Percentiles rank a stretch among this genome's conserved stretches.
phyloP scores from a whole-genome alignment of 2,888 invertebrate genomes.

The Sepioteuthis lessoniana region DNA sequence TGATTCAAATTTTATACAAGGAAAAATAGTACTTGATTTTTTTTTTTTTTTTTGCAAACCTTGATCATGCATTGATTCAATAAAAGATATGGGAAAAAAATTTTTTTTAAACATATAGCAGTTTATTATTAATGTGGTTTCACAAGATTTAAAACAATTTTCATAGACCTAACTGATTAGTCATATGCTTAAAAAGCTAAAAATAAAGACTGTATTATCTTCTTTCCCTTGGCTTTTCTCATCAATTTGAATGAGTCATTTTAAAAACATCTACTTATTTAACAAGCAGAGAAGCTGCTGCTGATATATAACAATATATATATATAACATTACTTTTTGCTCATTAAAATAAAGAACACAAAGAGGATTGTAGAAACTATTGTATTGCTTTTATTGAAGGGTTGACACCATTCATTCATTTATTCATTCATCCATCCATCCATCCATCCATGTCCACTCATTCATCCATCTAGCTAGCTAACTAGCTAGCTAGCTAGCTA shows the following conservation, averaged over 20 bases:
- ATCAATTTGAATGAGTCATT: background rate
- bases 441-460: background rate
- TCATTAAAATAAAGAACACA: background rate
- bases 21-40: too few relatives aligned
- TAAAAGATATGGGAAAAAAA: too few relatives aligned
- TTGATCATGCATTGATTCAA: too few relatives aligned
- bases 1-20: too few relatives aligned
- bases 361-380: conserved; percentile 33
- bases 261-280: background rate
- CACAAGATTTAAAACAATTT: too few relatives aligned
- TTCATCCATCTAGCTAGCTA: background rate
- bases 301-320: too few relatives aligned
- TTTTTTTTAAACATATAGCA: too few relatives aligned
- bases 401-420: background rate
- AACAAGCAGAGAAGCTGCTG: background rate
- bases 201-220: background rate
- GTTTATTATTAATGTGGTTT: too few relatives aligned
- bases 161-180: too few relatives aligned
- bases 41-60: too few relatives aligned
- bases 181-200: too few relatives aligned
- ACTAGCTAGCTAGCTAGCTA: background rate
- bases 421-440: too few relatives aligned
- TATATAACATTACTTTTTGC: background rate
- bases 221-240: background rate
- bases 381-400: conserved; percentile 33